Evolutionary conservation across 2,888 invertebrate genomes (phyloP), one percentile per base, ranked within the genome.

Genomic region (Peribatodes rhomboidaria): DNA sequence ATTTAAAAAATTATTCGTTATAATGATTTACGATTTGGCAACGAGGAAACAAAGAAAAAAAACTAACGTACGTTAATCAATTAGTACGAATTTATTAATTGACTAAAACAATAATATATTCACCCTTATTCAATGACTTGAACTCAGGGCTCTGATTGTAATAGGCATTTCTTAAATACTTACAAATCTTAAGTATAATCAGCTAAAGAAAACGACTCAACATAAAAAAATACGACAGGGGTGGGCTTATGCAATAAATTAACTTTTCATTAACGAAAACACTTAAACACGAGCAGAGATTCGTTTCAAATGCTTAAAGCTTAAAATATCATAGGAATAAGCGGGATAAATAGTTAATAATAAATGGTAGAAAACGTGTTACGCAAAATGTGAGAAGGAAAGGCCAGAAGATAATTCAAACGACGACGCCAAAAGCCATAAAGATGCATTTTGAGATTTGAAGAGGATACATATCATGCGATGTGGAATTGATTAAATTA

Each of bases 231-330:
- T 72, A 82, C 83, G 85, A 84, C 81, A 80, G 85, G 85, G 87
- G 91, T 91, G 92, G 92, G 92, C 90, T 91, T 90, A 91, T 90
- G 89, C 77, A 72, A 81, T 69, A 73, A 75, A 70, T 60, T 69
- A 61, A 59, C 63, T 14, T n/a, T 35, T 13, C 27, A 52, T 10
- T 9, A 72, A 74, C 68, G 71, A 66, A 71, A 70, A 74, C 67
- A 74, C 67, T 69, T 64, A 64, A 71, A 55, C 71, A 75, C 78
- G 88, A 90, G 89, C 90, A 90, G 90, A 91, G 90, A 91, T 88
- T 86, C 80, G 55, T 80, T 76, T 68, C 67, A 69, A 71, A 41
- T 42, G 46, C 49, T 53, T 57, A 61, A 14, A 16, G 20, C 16
- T 20, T 59, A 55, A 55, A 35, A 47, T 50, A 64, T 65, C 14